phyloP scores from a whole-genome alignment of 2,888 invertebrate genomes.

The Tenthredo livida region DNA sequence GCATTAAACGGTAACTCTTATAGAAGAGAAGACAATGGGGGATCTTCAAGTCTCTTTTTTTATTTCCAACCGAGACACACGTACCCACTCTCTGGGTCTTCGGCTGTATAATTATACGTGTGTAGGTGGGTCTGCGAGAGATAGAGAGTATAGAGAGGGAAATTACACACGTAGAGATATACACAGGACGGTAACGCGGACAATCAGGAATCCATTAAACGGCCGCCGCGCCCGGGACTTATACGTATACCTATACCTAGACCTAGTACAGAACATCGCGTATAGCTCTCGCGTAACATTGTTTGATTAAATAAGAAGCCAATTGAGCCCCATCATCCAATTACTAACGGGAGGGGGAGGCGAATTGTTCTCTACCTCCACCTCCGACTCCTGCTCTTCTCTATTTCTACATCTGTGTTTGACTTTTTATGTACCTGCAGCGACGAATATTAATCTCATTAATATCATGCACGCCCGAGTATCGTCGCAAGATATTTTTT shows the following conservation, averaged over 20 bases:
- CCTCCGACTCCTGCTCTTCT: not conserved
- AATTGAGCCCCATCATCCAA: conserved; percentile 51
- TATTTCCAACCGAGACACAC: not conserved
- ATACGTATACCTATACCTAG: not conserved
- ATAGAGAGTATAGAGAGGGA: not conserved
- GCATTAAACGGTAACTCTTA: conserved; percentile 19
- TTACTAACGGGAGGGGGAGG: conserved; percentile 30
- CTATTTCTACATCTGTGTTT: not conserved
- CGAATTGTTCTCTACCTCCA: not conserved
- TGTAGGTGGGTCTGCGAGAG: not conserved
- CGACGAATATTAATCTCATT: too few relatives aligned
- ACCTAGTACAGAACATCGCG: not conserved
- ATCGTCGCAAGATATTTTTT: too few relatives aligned
- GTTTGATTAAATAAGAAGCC: conserved; percentile 52
- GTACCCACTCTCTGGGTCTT: not conserved
- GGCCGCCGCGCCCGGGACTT: conserved; percentile 1
- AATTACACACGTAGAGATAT: not conserved
- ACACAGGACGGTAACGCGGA: not conserved
- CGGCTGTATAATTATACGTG: not conserved
- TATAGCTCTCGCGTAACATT: conserved; percentile 44
- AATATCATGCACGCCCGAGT: not conserved
- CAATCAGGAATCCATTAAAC: conserved; percentile 28
- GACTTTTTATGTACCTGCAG: not conserved
- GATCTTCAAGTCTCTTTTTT: not conserved
- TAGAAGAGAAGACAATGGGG: not conserved